A percentile compares a stretch with the other conserved stretches of the same genome.
phyloP scores from a whole-genome alignment of 2,888 invertebrate species.

The Myathropa florea region DNA sequence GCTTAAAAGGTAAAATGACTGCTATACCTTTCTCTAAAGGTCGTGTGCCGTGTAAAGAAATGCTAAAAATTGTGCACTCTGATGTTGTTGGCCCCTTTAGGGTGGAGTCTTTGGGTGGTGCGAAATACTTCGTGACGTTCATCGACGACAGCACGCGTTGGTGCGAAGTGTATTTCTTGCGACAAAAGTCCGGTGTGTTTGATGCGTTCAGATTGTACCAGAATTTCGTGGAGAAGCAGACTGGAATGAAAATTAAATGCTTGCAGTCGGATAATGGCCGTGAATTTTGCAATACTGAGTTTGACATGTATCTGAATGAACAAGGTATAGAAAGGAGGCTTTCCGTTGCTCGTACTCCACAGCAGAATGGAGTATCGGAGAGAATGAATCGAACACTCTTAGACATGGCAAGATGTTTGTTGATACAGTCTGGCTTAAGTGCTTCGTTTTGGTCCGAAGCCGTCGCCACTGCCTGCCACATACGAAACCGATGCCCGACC shows the following conservation, averaged over 20 bases:
- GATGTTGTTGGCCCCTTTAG: too few relatives aligned
- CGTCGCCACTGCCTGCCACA: slow-evolving; percentile 53
- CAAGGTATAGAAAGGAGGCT: too few relatives aligned
- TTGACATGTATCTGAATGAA: too few relatives aligned
- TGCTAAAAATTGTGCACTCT: too few relatives aligned
- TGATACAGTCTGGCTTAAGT: slow-evolving; percentile 63
- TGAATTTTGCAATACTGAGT: slow-evolving; percentile 72
- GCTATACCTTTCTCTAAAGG: too few relatives aligned
- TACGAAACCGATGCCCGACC: slow-evolving; percentile 51
- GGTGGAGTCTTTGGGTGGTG: neutral
- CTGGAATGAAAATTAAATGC: slow-evolving; percentile 69
- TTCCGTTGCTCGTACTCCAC: too few relatives aligned
- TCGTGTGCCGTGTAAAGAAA: too few relatives aligned
- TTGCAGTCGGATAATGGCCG: slow-evolving; percentile 73
- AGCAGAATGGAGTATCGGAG: slow-evolving; percentile 74
- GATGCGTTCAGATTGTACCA: slow-evolving; percentile 72
- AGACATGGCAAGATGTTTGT: slow-evolving; percentile 73
- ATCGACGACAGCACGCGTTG: neutral
- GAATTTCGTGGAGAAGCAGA: slow-evolving; percentile 64
- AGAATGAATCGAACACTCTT: slow-evolving; percentile 72
- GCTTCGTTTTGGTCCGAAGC: slow-evolving; percentile 74
- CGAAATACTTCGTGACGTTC: neutral
- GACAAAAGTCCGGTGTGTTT: slow-evolving; percentile 50
- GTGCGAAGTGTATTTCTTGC: slow-evolving; percentile 37
- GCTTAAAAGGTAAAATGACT: slow-evolving; percentile 40